Percentiles rank a stretch among this genome's conserved stretches.
Evolutionary conservation across 2,888 invertebrate genomes (phyloP).

Genomic region (Mythimna impura): DNA sequence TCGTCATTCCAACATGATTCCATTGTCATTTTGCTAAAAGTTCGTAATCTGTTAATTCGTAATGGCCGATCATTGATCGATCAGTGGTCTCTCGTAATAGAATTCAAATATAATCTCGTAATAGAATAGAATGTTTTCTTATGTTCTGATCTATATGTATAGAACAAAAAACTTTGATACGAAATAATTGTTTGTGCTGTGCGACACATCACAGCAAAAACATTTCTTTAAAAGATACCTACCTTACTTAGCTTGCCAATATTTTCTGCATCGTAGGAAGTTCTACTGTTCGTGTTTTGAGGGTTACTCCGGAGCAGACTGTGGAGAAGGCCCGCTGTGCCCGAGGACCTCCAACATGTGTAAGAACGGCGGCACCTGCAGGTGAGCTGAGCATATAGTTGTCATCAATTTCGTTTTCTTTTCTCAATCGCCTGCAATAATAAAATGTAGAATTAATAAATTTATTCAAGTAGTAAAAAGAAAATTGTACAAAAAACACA

Average conservation of each 20-base stretch:
- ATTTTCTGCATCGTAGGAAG: constrained; percentile 86
- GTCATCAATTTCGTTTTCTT: not conserved
- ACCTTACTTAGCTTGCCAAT: not conserved
- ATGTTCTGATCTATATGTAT: no score
- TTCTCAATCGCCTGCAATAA: not conserved
- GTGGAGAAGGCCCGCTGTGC: constrained; percentile 95
- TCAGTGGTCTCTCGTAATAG: no score
- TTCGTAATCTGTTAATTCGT: no score
- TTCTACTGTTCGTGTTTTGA: constrained; percentile 91
- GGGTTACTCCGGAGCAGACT: constrained; percentile 92
- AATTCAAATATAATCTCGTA: no score
- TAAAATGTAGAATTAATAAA: not conserved
- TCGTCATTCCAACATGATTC: no score
- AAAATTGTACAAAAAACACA: not conserved
- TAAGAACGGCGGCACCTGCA: constrained; percentile 95
- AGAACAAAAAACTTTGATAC: no score
- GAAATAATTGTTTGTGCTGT: no score
- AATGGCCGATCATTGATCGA: no score
- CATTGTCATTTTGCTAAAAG: no score
- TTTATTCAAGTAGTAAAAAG: not conserved
- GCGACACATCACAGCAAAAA: no score
- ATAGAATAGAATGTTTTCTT: no score
- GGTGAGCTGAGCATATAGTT: constrained; percentile 89
- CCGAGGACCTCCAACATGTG: constrained; percentile 91
- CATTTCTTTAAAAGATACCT: no score